phyloP scores from a whole-genome alignment of 2,888 invertebrate genomes.

The Synergus gifuensis region DNA sequence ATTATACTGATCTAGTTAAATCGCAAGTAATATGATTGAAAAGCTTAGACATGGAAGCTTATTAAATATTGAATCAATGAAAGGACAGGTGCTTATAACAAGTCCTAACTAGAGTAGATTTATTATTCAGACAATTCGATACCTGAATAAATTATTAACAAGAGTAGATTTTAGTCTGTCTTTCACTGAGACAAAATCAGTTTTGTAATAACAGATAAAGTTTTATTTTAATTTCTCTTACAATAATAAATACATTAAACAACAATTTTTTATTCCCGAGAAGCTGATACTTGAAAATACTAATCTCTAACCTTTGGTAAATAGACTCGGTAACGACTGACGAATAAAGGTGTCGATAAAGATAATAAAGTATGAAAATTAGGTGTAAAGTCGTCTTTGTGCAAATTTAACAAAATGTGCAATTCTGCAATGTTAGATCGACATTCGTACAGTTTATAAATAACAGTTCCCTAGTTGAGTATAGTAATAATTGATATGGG shows the following conservation, averaged over 20 bases:
- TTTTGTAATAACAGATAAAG: not conserved
- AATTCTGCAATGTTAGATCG: not conserved
- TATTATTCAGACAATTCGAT: not conserved
- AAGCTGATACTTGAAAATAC: not conserved
- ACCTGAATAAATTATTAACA: not conserved
- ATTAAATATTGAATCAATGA: not conserved
- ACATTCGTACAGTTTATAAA: not conserved
- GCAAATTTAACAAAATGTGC: not conserved
- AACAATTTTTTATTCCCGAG: not conserved
- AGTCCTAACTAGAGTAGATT: not conserved
- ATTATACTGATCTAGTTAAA: not conserved
- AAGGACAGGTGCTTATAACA: not conserved
- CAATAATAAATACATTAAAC: not conserved
- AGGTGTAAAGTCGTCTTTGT: not conserved
- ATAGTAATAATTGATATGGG: not conserved
- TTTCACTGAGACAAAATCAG: not conserved
- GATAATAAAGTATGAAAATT: constrained; percentile 23
- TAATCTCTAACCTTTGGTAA: not conserved
- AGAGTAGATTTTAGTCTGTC: not conserved
- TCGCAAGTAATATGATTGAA: not conserved
- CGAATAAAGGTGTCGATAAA: not conserved
- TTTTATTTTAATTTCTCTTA: not conserved
- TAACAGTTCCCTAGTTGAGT: not conserved
- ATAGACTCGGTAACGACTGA: not conserved
- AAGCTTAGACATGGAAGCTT: not conserved